phyloP scores from a whole-genome alignment of 2,113 vertebrate species.

The Sula dactylatra region DNA sequence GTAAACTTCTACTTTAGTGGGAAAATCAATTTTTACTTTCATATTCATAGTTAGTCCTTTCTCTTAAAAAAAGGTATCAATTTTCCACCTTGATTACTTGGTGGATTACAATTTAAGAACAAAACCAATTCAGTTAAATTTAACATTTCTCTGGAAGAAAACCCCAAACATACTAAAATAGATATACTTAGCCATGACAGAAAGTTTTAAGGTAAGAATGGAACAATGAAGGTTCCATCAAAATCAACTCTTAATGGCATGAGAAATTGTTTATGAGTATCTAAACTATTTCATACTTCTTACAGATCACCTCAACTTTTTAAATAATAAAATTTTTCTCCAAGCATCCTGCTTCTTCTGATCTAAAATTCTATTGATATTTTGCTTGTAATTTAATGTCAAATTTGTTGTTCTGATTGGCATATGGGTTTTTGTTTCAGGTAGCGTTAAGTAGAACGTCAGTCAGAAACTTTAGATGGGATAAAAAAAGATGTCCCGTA shows the following conservation, averaged over 20 bases:
- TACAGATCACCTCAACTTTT: not conserved
- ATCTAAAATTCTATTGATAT: not conserved
- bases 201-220: not conserved
- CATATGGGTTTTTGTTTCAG: not conserved
- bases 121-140: not conserved
- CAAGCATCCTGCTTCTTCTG: not conserved
- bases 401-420: not conserved
- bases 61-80: not conserved
- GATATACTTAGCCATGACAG: not conserved
- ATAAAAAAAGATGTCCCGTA: not conserved
- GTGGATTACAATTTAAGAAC: not conserved
- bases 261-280: not conserved
- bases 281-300: not conserved
- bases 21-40: not conserved
- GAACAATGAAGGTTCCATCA: not conserved
- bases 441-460: not conserved
- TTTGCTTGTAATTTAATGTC: not conserved
- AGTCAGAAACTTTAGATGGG: not conserved
- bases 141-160: not conserved
- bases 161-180: not conserved
- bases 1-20: not conserved
- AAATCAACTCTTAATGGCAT: not conserved
- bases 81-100: not conserved
- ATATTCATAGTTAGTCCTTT: not conserved
- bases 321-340: not conserved